Evolutionary conservation across 1,140 invertebrate genomes (phyloP), one percentile per base, ranked within the genome.

Genomic region (Oryzaephilus surinamensis): DNA sequence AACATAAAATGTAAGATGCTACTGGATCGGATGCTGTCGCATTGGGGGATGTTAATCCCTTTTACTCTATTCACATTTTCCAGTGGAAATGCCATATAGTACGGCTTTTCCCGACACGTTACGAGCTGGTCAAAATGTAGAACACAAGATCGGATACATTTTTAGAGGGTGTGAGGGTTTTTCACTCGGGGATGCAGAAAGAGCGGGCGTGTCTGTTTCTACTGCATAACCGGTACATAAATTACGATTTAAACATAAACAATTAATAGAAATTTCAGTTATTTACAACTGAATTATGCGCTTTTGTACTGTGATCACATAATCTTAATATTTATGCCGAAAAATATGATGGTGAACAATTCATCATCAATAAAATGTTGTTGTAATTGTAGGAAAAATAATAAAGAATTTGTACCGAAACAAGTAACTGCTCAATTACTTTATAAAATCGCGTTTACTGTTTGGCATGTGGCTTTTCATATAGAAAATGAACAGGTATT

Each of bases 381-480:
- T 33, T 42, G 38, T 23, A 32, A 39, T 13, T 37, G 42, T 20
- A 27, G 19, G 21, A 38, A 28, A 33, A 40, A 36, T 30, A 3
- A 13, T 29, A 31, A 24, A 28, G 32, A 48, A 19, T 17, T 36
- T 4, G 21, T 34, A 24, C 38, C 33, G 20, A 41, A 50, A 12
- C 43, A 54, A 36, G 34, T 55, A n/a, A 69, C 63, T n/a, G 59
- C 64, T 32, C 66, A 59, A 40, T 57, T 70, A 40, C 54, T 76
- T 33, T 72, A 75, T 43, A 61, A 69, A 33, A 68, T 76, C 17
- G 73, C 74, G 6, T 74, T 76, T 51, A 73, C 72, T 3, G 63
- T 76, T 21, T 75, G 72, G 71, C 73, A 74, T 50, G 71, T 70
- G 32, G 72, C 72, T 10, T 66, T 76, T 39, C 67, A 74, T 50